Evolutionary conservation across 2,797 vertebrate species (phyloP).

Genomic region (Cynopterus sphinx): DNA sequence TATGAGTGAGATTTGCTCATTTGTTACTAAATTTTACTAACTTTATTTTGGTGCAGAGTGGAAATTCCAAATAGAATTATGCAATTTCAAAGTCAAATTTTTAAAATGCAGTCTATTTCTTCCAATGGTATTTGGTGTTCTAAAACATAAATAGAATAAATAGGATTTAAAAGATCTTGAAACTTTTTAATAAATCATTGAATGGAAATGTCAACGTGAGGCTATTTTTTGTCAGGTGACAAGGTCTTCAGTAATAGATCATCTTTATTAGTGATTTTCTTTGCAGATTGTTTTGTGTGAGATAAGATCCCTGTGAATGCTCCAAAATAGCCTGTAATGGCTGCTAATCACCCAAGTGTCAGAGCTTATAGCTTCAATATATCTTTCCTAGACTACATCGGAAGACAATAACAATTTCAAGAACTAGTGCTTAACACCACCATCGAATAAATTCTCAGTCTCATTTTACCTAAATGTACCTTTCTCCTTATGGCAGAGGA

Average conservation of each 20-base stretch:
- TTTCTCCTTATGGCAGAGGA: slow-evolving; percentile 68
- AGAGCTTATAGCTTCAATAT: slow-evolving; percentile 59
- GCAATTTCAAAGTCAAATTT: slow-evolving; percentile 33
- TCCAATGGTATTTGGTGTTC: neutral
- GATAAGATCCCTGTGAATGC: slow-evolving; percentile 49
- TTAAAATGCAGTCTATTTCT: neutral
- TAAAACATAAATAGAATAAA: slow-evolving; percentile 12
- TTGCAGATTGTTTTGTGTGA: slow-evolving; percentile 68
- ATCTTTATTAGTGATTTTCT: slow-evolving; percentile 74
- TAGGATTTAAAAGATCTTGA: slow-evolving; percentile 44
- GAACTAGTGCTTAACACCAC: slow-evolving; percentile 55
- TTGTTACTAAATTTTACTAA: slow-evolving; percentile 39
- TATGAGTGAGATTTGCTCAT: neutral
- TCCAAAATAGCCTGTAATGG: slow-evolving; percentile 64
- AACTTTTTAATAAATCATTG: slow-evolving; percentile 77
- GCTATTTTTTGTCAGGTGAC: slow-evolving; percentile 60
- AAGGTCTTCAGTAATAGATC: slow-evolving; percentile 52
- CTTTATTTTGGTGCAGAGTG: neutral
- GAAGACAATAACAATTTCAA: slow-evolving; percentile 56
- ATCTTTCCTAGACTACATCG: slow-evolving; percentile 33
- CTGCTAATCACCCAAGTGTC: slow-evolving; percentile 63
- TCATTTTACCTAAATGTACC: slow-evolving; percentile 53
- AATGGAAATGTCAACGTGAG: slow-evolving; percentile 38
- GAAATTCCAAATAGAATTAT: slow-evolving; percentile 33
- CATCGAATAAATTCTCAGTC: slow-evolving; percentile 63